phyloP scores from a whole-genome alignment of 2,113 vertebrate genomes.

The Lontra canadensis region DNA sequence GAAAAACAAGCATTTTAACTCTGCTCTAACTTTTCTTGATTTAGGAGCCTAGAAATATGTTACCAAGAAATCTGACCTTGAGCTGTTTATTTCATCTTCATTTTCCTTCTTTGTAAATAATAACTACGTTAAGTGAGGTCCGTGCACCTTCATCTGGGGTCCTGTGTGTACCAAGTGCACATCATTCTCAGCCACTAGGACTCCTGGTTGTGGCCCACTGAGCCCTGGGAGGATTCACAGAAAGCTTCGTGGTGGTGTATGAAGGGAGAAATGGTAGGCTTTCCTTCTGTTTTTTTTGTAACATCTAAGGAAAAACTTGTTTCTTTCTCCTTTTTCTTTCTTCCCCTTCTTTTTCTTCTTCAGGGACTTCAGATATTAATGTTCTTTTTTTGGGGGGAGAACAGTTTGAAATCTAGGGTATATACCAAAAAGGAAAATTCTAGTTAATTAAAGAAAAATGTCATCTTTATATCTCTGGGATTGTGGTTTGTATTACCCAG shows the following conservation, averaged over 20 bases:
- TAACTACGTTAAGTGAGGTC: neutral
- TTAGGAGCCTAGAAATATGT: neutral
- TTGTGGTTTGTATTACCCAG: neutral
- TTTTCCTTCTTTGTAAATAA: neutral
- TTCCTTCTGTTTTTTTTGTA: neutral
- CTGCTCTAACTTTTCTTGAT: neutral
- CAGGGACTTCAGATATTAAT: neutral
- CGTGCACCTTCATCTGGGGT: neutral
- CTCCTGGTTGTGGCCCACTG: neutral
- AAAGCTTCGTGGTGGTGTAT: neutral
- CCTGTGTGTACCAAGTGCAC: neutral
- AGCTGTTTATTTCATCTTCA: neutral
- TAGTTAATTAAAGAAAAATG: neutral
- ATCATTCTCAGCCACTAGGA: fast-evolving
- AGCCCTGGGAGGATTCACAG: neutral
- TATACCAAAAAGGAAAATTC: neutral
- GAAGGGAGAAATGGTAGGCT: neutral
- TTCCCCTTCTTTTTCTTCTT: neutral
- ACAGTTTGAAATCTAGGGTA: neutral
- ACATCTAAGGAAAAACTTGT: neutral
- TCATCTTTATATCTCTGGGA: neutral
- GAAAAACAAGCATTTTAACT: neutral
- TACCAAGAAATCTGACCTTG: neutral
- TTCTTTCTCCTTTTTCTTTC: neutral
- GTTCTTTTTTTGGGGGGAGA: neutral